These are phyloP conservation scores for Rhipidura dahli DNA, from an alignment of 2,113 vertebrate species.

Conservation along the genomic window DNA sequence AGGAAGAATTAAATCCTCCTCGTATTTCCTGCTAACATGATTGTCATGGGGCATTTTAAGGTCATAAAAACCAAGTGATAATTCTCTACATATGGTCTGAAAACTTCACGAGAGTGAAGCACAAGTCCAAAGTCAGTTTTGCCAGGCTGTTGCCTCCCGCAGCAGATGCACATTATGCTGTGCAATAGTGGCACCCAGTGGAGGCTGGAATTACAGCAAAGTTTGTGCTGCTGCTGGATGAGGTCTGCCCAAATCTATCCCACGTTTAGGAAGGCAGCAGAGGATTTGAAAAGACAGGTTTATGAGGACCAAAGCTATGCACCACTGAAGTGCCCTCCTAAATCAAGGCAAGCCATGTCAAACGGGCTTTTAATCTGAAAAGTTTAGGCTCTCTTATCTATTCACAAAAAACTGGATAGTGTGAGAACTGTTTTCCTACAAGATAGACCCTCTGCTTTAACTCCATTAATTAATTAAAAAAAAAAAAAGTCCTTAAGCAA, in stretches of 20 bases:
- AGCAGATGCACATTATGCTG: not conserved
- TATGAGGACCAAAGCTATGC: not conserved
- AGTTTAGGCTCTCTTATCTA: not conserved
- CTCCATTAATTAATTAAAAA: not conserved
- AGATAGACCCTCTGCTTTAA: not conserved
- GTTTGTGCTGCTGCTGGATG: not conserved
- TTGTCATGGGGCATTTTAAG: not conserved
- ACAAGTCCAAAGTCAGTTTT: not conserved
- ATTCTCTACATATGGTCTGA: not conserved
- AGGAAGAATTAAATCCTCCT: not conserved
- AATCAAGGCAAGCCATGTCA: not conserved
- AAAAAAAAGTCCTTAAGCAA: not conserved
- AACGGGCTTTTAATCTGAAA: not conserved
- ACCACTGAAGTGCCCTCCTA: not conserved
- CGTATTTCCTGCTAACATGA: not conserved
- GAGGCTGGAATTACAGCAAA: not conserved
- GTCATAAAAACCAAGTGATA: not conserved
- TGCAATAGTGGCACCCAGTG: slow-evolving; percentile 72
- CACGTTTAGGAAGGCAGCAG: fast-evolving
- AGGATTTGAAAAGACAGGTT: not conserved
- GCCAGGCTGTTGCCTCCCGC: not conserved
- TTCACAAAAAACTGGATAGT: not conserved
- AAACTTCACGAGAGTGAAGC: not conserved
- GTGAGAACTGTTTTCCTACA: not conserved
- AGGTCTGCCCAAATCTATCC: not conserved